These are phyloP conservation scores for Epinotia bilunana DNA, from an alignment of 2,888 invertebrate species.

Conservation along the genomic window DNA sequence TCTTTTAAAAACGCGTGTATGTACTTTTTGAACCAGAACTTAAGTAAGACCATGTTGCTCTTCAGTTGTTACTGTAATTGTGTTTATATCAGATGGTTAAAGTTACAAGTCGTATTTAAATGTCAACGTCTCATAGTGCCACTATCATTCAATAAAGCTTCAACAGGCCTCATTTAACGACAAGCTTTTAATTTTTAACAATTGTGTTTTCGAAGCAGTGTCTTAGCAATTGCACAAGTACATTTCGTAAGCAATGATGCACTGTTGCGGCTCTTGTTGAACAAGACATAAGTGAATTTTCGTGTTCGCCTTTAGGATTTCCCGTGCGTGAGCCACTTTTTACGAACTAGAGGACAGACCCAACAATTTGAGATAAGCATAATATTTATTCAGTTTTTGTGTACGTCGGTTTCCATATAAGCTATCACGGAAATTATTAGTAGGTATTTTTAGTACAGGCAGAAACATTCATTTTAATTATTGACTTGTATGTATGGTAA, in stretches of 20 bases:
- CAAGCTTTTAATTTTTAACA: neutral
- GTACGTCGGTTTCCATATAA: no score
- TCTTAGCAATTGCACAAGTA: neutral
- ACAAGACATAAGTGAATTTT: neutral
- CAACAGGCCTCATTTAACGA: neutral
- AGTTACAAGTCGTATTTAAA: no score
- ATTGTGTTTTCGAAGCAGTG: conserved; percentile 3
- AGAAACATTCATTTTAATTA: no score
- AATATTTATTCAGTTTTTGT: no score
- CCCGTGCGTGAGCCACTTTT: neutral
- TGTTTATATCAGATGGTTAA: no score
- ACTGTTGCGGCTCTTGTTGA: neutral
- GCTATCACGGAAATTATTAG: no score
- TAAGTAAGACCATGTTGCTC: no score
- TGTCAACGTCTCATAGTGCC: neutral
- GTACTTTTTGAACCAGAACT: no score
- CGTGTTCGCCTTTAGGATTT: neutral
- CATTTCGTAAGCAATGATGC: conserved; percentile 24
- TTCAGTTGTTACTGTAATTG: no score
- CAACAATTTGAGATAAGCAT: neutral
- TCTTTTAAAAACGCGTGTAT: no score
- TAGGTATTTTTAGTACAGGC: no score
- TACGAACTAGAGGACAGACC: neutral
- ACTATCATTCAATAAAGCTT: neutral
- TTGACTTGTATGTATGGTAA: no score